A percentile compares a stretch with the other conserved stretches of the same genome.
These are phyloP conservation scores for Heliocidaris tuberculata DNA, from an alignment of 35 echinoderm and acorn worm genomes.

Conservation along the genomic window DNA sequence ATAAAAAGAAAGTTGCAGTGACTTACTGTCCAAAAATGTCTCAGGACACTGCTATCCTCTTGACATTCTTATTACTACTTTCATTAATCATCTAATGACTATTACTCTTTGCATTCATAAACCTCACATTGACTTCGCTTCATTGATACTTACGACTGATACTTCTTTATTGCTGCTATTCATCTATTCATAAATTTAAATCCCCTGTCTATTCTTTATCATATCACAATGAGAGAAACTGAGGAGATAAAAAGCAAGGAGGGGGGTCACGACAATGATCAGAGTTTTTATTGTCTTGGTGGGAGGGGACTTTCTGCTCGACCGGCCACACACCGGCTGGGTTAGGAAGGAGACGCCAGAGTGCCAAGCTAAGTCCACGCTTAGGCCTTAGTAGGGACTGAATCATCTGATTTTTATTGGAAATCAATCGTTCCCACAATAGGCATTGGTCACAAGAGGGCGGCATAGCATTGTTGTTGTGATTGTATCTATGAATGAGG, in stretches of 20 bases:
- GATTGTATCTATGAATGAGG: neutral
- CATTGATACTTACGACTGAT: neutral
- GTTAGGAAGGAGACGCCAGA: neutral
- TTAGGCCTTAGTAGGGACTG: neutral
- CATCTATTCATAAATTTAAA: neutral
- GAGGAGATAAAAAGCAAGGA: neutral
- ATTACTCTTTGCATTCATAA: neutral
- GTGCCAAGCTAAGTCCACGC: neutral
- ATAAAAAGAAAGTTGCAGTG: neutral
- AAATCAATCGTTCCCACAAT: neutral
- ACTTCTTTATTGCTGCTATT: neutral
- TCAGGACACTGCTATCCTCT: neutral
- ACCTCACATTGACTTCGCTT: neutral
- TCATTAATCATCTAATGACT: neutral
- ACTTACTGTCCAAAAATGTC: neutral
- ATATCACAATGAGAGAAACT: neutral
- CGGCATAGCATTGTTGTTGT: neutral
- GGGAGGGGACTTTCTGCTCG: neutral
- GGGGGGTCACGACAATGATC: neutral
- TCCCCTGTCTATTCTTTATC: neutral
- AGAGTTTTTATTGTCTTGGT: neutral
- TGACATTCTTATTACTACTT: neutral
- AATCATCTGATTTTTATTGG: neutral
- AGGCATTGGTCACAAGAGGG: constrained; percentile 15
- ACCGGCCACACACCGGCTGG: neutral